Base-by-base conservation (phyloP, 2,888 invertebrate species). In the Ypsolopha scabrella region DNA sequence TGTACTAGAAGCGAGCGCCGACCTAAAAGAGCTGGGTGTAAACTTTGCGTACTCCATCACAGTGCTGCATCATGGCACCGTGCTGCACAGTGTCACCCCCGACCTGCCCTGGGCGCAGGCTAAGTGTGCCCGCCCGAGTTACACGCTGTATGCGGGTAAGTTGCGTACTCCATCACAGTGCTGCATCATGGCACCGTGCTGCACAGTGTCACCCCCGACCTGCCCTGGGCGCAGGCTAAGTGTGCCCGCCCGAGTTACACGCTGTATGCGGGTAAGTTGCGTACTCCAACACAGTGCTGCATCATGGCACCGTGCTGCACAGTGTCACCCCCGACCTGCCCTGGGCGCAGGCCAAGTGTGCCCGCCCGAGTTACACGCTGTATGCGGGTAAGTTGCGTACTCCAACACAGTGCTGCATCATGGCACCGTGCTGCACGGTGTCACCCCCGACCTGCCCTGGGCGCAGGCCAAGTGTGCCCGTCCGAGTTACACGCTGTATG, bases 1-100 rank as follows among this genome's bases (percentile, higher is more conserved):
- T 64, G 85, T 67, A 69, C 55, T 88, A 63, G 83, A 89, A 74
- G 72, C 86, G 75, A 71, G 86, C 58, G 80, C 81, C 9, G 88
- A 91, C 41, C 80, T 88, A 47, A 88, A 89, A 57, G 88, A 88
- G 38, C 89, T 88, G 0, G 90, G 90, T 1, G 94, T 95, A 4
- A 93, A 95, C 75, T 93, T 95, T 72, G 95, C 94, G 1, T 95
- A 95, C 69, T 94, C 94, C 0, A 91, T 95, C 7, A 95, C 94
- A 0, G 77, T 94, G 55, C 80, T 95, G 53, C 95, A 94, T 65
- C 94, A 94, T 65, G 94, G 94, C 13, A 92, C 93, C 62, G 94
- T 95, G 37, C 90, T 94, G 14, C 94, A 95, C 70, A 93, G 93
- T 61, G 93, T 93, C 10, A 90, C 94, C 62, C 94, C 94, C 0